Conservation (phyloP, 2,888 invertebrate species). For the Metalampra italica region DNA sequence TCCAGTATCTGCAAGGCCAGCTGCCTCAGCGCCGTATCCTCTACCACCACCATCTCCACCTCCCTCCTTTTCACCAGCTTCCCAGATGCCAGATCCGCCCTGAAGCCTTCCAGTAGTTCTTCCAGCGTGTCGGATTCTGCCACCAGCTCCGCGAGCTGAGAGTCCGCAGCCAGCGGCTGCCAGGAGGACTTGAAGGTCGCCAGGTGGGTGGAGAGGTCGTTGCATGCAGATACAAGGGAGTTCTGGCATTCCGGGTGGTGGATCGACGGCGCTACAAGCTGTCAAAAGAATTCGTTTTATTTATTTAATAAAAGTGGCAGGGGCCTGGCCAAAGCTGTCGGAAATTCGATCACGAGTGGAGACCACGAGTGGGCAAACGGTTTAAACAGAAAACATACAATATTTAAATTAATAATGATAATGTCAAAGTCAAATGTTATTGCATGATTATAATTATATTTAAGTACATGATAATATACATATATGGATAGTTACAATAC, state of each 20-base stretch:
- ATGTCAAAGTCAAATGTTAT: too few relatives aligned
- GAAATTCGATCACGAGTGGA: too few relatives aligned
- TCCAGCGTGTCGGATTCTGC: slow-evolving; percentile 25
- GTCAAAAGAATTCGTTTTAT: neutral
- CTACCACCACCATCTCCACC: slow-evolving; percentile 32
- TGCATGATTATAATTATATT: too few relatives aligned
- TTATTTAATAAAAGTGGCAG: too few relatives aligned
- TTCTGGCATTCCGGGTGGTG: slow-evolving; percentile 43
- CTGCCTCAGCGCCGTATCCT: slow-evolving; percentile 48
- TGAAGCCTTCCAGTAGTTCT: slow-evolving; percentile 30
- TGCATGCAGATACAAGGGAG: slow-evolving; percentile 35
- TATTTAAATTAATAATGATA: too few relatives aligned
- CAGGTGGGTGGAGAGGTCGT: slow-evolving; percentile 31
- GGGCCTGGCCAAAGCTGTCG: too few relatives aligned
- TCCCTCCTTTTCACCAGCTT: slow-evolving; percentile 31
- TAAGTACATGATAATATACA: too few relatives aligned
- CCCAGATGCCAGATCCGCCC: slow-evolving; percentile 34
- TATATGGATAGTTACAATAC: too few relatives aligned
- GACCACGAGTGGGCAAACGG: too few relatives aligned
- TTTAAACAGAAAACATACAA: too few relatives aligned
- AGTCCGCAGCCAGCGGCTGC: slow-evolving; percentile 28
- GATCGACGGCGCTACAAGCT: slow-evolving; percentile 51
- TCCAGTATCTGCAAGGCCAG: slow-evolving; percentile 48
- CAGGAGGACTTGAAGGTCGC: slow-evolving; percentile 31
- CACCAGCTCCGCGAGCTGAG: slow-evolving; percentile 24